Evolutionary conservation across 2,888 invertebrate species (phyloP).

Genomic region (Latheticus oryzae): DNA sequence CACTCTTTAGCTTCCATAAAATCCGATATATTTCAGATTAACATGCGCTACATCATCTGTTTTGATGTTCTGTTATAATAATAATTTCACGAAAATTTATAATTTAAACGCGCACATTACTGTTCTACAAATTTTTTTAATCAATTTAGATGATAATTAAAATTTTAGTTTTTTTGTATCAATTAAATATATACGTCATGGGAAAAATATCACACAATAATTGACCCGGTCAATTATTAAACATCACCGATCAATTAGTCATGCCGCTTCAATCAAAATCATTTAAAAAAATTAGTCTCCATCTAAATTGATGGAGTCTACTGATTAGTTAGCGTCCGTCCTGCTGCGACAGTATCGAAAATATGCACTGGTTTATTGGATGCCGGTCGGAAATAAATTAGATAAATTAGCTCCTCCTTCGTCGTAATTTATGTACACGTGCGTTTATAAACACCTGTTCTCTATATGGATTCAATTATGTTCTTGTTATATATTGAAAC

Average conservation of each 20-base stretch:
- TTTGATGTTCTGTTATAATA: conserved; percentile 31
- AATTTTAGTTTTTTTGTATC: neutral
- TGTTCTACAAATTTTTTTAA: neutral
- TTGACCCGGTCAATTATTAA: conserved; percentile 31
- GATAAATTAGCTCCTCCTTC: conserved; percentile 18
- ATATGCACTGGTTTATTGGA: conserved; percentile 13
- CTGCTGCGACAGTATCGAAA: too few relatives aligned
- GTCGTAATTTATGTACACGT: conserved; percentile 24
- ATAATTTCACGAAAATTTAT: conserved; percentile 20
- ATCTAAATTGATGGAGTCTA: conserved; percentile 16
- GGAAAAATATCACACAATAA: conserved; percentile 28
- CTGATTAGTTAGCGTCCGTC: too few relatives aligned
- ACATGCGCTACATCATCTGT: conserved; percentile 34
- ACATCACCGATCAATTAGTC: conserved; percentile 27
- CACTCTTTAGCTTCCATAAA: conserved; percentile 14
- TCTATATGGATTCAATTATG: conserved; percentile 21
- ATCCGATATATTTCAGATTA: conserved; percentile 32
- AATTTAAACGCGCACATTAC: conserved; percentile 16
- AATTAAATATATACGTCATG: conserved; percentile 23
- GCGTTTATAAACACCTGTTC: conserved; percentile 30
- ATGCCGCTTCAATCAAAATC: conserved; percentile 26
- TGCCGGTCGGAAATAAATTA: conserved; percentile 8
- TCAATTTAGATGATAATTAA: neutral
- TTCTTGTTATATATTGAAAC: conserved; percentile 11
- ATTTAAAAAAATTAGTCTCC: conserved; percentile 21